Evolutionary conservation across 1,140 invertebrate species (phyloP).

Genomic region (Hycleus phaleratus): DNA sequence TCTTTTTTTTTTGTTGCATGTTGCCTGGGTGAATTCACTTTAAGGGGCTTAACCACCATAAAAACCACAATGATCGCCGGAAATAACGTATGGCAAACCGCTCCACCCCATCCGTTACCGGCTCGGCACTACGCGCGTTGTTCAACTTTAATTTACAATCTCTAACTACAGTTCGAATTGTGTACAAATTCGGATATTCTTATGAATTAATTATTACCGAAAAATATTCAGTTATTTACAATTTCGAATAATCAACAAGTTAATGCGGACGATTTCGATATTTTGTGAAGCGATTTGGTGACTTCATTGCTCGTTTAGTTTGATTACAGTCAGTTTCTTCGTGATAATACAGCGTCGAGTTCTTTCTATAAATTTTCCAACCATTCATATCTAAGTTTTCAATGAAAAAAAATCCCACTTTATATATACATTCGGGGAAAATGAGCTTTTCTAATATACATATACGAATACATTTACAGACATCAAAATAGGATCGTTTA

Average conservation of each 20-base stretch:
- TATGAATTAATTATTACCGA: no score
- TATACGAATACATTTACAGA: neutral
- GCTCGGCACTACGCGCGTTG: conserved; percentile 14
- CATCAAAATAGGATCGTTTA: conserved; percentile 6
- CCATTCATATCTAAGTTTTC: conserved; percentile 14
- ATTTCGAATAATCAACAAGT: conserved; percentile 9
- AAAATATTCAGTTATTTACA: no score
- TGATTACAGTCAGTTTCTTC: conserved; percentile 12
- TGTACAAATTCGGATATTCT: neutral
- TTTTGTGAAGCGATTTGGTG: neutral
- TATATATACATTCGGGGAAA: conserved; percentile 7
- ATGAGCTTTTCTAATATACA: conserved; percentile 1
- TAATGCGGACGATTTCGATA: neutral
- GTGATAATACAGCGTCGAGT: conserved; percentile 9
- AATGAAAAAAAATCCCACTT: conserved; percentile 11
- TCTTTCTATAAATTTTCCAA: conserved; percentile 5
- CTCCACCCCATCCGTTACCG: conserved; percentile 14
- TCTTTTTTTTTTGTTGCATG: no score
- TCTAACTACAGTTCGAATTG: conserved; percentile 12
- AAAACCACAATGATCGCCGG: conserved; percentile 23
- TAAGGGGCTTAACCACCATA: conserved; percentile 20
- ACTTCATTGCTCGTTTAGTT: conserved; percentile 16
- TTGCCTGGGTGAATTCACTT: conserved; percentile 2
- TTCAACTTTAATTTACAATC: conserved; percentile 18
- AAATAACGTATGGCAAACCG: conserved; percentile 19